These are phyloP conservation scores for Monodelphis domestica DNA, from an alignment of 2,797 vertebrate species.

Conservation along the genomic window DNA sequence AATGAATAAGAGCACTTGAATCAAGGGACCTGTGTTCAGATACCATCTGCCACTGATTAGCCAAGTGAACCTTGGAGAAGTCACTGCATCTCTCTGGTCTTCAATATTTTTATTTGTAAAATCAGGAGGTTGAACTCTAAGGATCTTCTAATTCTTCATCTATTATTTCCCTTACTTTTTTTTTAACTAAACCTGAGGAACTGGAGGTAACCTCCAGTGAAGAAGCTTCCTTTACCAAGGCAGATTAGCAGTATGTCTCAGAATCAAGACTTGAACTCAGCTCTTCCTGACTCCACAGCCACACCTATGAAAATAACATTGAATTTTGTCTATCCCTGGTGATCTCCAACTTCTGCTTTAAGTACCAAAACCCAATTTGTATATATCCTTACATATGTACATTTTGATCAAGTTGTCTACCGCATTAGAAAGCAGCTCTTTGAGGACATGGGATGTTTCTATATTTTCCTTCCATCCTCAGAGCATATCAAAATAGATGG, in stretches of 20 bases:
- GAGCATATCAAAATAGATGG: background rate
- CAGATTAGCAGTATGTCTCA: background rate
- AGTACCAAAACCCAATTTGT: background rate
- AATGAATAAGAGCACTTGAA: too few species aligned
- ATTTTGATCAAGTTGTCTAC: background rate
- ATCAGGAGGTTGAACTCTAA: background rate
- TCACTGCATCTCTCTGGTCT: background rate
- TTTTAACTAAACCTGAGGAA: background rate
- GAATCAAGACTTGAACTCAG: background rate
- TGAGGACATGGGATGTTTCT: background rate
- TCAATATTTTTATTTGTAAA: background rate
- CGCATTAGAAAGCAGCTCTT: background rate
- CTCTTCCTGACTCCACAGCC: background rate
- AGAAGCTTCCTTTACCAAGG: background rate
- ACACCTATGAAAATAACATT: background rate
- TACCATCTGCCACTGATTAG: background rate
- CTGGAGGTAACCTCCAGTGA: background rate
- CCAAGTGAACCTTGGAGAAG: background rate
- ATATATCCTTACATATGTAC: background rate
- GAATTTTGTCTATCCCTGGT: background rate
- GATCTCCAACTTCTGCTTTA: constrained; percentile 2
- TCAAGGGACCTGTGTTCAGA: background rate
- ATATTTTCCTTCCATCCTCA: background rate
- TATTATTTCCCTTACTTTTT: background rate
- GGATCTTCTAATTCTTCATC: background rate